Evolutionary conservation across 2,888 invertebrate genomes (phyloP).

Genomic region (Agrotis ipsilon): DNA sequence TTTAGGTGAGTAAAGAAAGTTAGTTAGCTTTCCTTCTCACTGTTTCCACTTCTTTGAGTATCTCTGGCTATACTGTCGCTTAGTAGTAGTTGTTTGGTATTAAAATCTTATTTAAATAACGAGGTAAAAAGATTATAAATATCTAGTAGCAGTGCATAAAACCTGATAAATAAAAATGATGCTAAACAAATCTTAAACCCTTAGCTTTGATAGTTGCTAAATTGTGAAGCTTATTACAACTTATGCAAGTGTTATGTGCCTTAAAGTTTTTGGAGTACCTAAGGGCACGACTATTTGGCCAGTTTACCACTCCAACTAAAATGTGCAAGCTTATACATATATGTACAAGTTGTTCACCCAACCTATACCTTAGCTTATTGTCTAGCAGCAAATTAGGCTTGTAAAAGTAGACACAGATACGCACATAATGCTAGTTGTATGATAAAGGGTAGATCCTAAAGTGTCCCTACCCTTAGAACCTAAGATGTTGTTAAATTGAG

Average conservation of each 20-base stretch:
- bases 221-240: conserved; percentile 31
- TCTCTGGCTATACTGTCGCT: conserved; percentile 61
- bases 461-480: background rate
- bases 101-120: conserved; percentile 6
- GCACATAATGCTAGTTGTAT: conserved; percentile 39
- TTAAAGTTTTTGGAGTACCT: background rate
- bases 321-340: conserved; percentile 35
- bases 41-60: conserved; percentile 47
- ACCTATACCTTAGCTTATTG: conserved; percentile 15
- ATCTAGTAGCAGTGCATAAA: conserved; percentile 53
- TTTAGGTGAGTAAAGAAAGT: conserved; percentile 81
- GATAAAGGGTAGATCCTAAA: background rate
- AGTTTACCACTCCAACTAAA: background rate
- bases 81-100: conserved; percentile 48
- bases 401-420: conserved; percentile 30
- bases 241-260: conserved; percentile 10
- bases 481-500: background rate
- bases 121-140: conserved; percentile 34
- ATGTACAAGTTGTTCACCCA: conserved; percentile 13
- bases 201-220: conserved; percentile 43
- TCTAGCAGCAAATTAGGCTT: conserved; percentile 30
- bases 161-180: conserved; percentile 19
- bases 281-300: background rate
- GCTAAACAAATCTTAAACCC: conserved; percentile 5
- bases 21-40: conserved; percentile 67